Percentiles rank a stretch among this genome's conserved stretches.
Conservation (phyloP, 2,888 invertebrate genomes). For the Dolichopus griseipennis region DNA sequence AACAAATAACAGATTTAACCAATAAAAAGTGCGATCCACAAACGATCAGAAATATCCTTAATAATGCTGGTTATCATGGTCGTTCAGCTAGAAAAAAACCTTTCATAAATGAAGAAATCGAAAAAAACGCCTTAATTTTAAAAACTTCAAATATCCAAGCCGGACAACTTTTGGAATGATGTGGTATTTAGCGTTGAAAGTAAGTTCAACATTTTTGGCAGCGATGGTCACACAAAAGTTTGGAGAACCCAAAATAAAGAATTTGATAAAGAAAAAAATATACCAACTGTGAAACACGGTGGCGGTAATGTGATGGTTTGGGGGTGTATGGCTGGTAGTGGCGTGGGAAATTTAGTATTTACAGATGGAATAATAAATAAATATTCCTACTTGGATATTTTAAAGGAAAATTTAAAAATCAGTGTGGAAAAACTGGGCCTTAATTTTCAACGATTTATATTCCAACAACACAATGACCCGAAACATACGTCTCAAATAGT, state of each 20-base stretch:
- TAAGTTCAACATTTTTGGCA: slow-evolving; percentile 14
- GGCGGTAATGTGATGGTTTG: slow-evolving; percentile 18
- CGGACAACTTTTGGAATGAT: neutral
- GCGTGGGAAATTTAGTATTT: slow-evolving; percentile 15
- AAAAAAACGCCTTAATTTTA: neutral
- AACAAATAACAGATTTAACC: neutral
- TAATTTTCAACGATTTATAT: neutral
- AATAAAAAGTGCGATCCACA: neutral
- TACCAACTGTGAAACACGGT: slow-evolving; percentile 19
- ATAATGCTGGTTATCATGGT: neutral
- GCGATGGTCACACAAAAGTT: slow-evolving; percentile 13
- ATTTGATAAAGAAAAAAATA: slow-evolving; percentile 13
- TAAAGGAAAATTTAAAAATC: slow-evolving; percentile 14
- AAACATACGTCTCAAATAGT: slow-evolving; percentile 16
- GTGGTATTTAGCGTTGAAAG: neutral
- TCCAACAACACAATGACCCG: slow-evolving; percentile 19
- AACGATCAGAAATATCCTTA: neutral
- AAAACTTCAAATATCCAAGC: neutral
- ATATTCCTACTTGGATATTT: slow-evolving; percentile 14
- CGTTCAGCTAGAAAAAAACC: neutral
- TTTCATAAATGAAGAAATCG: neutral
- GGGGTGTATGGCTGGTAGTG: slow-evolving; percentile 16
- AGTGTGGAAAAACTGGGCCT: slow-evolving; percentile 15
- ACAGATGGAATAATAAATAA: slow-evolving; percentile 16
- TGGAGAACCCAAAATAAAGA: slow-evolving; percentile 14